Base-by-base conservation (phyloP, 2,888 invertebrate genomes). In the Eucera pruinosa region DNA sequence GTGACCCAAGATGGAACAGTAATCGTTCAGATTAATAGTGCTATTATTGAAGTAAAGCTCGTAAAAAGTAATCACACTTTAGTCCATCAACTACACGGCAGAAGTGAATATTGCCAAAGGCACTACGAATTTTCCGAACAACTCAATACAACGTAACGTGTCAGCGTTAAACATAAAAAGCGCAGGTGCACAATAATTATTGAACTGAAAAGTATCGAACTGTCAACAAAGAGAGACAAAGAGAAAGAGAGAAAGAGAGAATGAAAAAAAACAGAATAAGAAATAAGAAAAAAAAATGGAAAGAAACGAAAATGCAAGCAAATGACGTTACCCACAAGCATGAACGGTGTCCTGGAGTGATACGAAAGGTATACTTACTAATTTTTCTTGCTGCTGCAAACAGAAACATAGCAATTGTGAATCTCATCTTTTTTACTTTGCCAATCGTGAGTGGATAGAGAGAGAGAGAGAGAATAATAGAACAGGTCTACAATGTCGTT, bases 331-430 rank as follows among this genome's bases (percentile, higher is more conserved):
- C 83, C 80, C 62, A 78, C 62, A 82, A 84, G 72, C 77, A 45
- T 62, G 78, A 79, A 80, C 67, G 68, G 55, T 60, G 72, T 57
- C 71, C 65, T 76, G 70, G 64, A 74, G 74, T 70, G 83, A 81
- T 82, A 89, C 86, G 83, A 82, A 89, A 89, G 79, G 73, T 87
- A 91, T 94, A 95, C 95, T 95, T 95, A 95, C 95, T 94, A 95
- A 93, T 91, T 93, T 94, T 90, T 94, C 95, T 93, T 94, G 94
- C 90, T 93, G 95, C 95, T 95, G 95, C 92, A 95, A 95, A 89
- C 78, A 89, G 81, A 89, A 91, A 89, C 84, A 90, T 86, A 88
- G 85, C 60, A 73, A 58, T 78, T 78, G 76, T 85, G 62, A 85
- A 81, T 85, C 71, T 80, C 55, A 67, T 52, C 30, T 39, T 20